Base-by-base conservation (phyloP, 2,888 invertebrate genomes). In the Dendrolimus houi region DNA sequence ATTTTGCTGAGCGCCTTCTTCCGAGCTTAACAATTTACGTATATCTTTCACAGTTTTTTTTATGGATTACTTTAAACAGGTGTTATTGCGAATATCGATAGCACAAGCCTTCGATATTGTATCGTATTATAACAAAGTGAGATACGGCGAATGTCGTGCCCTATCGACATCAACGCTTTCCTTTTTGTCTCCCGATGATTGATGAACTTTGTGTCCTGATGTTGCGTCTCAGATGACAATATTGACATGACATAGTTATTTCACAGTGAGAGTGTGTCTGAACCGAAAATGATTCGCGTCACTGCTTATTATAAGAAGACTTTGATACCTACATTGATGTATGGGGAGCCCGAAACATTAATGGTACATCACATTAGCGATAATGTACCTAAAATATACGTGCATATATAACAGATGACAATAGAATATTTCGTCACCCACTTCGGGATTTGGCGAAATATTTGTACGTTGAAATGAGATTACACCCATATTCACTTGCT, bases 141-240 rank as follows among this genome's bases (percentile, higher is more conserved):
- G 69, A 64, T 62, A 70, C 65, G 71, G 68, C 67, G 69, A 69
- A 66, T 71, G 74, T 69, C 77, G 76, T 78, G 80, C 79, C 74
- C 79, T 82, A 82, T 84, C 80, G 75, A 72, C 75, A 69, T 69
- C 71, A 63, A 62, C 59, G 70, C 68, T 72, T 75, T 72, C 74
- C 75, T 85, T 85, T 87, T 85, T 85, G 81, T 83, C 75, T 74
- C 67, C 62, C 59, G 60, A 74, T 80, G 83, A 87, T 87, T 84
- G 87, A 87, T 87, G 79, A 74, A 66, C 69, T 67, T 69, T 71
- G 69, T 64, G 71, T 68, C 60, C 63, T 63, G 64, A 62, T 73
- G 74, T 67, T 68, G 68, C 70, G 65, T 59, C 69, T 71, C 70
- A 64, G 70, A 69, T 75, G 75, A 73, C 76, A 75, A 70, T 72